Evolutionary conservation across 2,888 invertebrate genomes (phyloP).

Genomic region (Blera fallax): DNA sequence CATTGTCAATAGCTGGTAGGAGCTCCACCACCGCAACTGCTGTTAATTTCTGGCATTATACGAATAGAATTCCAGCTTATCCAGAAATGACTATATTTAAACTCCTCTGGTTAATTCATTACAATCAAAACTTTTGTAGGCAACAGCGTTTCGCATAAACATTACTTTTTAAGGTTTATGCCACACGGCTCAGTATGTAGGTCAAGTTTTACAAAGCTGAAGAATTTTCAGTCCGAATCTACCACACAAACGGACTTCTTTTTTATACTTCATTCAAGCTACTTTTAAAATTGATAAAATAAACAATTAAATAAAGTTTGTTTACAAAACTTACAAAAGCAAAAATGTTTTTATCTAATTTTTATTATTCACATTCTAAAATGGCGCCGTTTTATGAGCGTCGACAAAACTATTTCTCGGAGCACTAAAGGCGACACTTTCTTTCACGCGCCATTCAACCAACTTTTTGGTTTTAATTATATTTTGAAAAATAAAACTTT

Average conservation of each 20-base stretch:
- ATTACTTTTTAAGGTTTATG: conserved; percentile 8
- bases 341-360: conserved; percentile 67
- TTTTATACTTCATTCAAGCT: neutral
- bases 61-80: neutral
- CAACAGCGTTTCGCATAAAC: neutral
- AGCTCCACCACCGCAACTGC: neutral
- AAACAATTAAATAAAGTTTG: conserved; percentile 41
- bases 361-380: conserved; percentile 79
- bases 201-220: conserved; percentile 50
- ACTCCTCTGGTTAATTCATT: neutral
- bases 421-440: conserved; percentile 65
- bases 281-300: neutral
- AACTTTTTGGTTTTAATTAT: neutral
- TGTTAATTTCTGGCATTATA: neutral
- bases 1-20: neutral
- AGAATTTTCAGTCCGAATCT: neutral
- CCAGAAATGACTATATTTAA: neutral
- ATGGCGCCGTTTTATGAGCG: conserved; percentile 81
- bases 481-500: neutral
- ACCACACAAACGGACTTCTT: neutral
- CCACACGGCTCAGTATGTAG: conserved; percentile 42
- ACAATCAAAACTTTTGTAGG: neutral
- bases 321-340: conserved; percentile 67
- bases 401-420: conserved; percentile 75
- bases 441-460: conserved; percentile 39